Evolutionary conservation across 1,140 invertebrate genomes (phyloP).

Genomic region (Pollicipes pollicipes): DNA sequence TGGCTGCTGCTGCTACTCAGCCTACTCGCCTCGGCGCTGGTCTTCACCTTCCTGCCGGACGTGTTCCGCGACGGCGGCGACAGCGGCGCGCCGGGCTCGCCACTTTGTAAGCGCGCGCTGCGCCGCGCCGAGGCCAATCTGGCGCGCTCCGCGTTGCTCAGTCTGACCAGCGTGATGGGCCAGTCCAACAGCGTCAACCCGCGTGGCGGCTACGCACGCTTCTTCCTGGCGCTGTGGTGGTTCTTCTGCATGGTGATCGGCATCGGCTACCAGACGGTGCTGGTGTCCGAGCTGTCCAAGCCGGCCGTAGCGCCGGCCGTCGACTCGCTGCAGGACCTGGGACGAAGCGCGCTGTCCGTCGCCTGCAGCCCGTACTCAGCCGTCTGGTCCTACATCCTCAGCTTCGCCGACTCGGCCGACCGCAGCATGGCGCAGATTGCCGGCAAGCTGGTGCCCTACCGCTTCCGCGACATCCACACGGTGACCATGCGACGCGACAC

Average conservation of each 20-base stretch:
- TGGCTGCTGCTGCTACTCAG: background rate
- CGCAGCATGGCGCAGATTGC: background rate
- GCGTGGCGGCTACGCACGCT: background rate
- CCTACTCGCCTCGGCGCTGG: background rate
- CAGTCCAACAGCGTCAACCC: background rate
- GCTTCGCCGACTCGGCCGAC: background rate
- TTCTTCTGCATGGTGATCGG: conserved; percentile 14
- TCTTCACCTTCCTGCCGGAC: background rate
- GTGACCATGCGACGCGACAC: background rate
- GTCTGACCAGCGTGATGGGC: background rate
- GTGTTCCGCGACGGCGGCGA: background rate
- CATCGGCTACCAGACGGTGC: conserved; percentile 11
- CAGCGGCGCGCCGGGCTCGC: too few relatives aligned
- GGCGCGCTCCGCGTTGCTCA: background rate
- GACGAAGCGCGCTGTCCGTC: background rate
- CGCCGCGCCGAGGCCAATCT: background rate
- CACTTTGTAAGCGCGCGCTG: background rate
- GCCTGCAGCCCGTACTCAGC: background rate
- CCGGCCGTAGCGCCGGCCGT: conserved; percentile 15
- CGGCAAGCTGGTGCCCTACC: background rate
- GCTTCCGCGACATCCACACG: background rate
- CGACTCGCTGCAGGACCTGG: conserved; percentile 12
- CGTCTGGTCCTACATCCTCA: background rate
- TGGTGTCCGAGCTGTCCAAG: conserved; percentile 14
- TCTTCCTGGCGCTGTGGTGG: conserved; percentile 14